Conservation (phyloP, 2,888 invertebrate genomes). For the Drosophila buzzatii region DNA sequence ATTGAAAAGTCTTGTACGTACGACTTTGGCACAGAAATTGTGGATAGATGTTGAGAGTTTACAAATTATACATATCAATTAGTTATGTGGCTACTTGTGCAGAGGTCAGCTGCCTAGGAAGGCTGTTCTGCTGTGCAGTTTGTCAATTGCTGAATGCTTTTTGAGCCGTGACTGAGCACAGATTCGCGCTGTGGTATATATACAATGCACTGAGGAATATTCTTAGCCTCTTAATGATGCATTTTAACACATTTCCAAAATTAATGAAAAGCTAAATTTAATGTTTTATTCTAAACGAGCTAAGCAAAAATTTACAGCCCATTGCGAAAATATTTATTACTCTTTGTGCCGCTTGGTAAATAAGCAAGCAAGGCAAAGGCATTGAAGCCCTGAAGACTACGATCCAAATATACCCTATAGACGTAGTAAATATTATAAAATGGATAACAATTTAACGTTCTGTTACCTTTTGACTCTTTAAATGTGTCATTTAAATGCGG, state of each 20-base stretch:
- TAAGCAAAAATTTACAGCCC: conserved; percentile 32
- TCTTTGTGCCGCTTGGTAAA: conserved; percentile 39
- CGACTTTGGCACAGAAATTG: conserved; percentile 23
- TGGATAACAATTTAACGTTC: neutral
- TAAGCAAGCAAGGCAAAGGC: conserved; percentile 38
- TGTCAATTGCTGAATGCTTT: conserved; percentile 1
- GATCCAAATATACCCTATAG: neutral
- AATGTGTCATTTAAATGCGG: neutral
- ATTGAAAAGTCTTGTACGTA: conserved; percentile 1
- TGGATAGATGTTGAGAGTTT: conserved; percentile 13
- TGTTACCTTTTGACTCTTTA: too few species aligned
- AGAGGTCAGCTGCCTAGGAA: conserved; percentile 25
- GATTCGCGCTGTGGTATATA: neutral
- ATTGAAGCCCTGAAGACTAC: neutral
- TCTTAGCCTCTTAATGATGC: conserved; percentile 23
- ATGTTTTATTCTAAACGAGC: conserved; percentile 34
- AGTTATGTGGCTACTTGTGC: conserved; percentile 29
- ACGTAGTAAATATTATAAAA: neutral
- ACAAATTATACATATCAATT: conserved; percentile 26
- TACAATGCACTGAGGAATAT: neutral
- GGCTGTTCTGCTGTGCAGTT: conserved; percentile 16
- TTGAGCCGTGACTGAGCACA: conserved; percentile 18
- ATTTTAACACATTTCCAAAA: conserved; percentile 12
- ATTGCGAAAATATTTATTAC: conserved; percentile 70
- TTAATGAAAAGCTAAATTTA: neutral